Evolutionary conservation across 2,113 vertebrate species (phyloP).

Genomic region (Puntigrus tetrazona): DNA sequence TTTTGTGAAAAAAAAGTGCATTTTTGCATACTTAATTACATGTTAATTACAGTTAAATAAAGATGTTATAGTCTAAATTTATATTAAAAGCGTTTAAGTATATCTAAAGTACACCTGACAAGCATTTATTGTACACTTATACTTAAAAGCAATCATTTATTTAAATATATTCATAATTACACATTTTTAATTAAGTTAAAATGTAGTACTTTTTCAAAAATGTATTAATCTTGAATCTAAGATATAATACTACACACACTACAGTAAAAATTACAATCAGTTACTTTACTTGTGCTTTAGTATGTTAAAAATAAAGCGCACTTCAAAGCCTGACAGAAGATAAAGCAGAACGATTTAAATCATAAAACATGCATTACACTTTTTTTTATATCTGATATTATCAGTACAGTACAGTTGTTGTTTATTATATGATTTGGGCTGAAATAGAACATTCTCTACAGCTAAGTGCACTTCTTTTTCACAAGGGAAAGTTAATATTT

Average conservation of each 20-base stretch:
- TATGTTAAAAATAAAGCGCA: background rate
- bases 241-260: background rate
- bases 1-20: background rate
- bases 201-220: background rate
- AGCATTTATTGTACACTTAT: too few relatives aligned
- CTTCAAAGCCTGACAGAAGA: background rate
- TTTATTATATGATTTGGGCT: background rate
- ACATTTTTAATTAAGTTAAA: background rate
- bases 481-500: background rate
- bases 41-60: background rate
- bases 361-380: too few relatives aligned
- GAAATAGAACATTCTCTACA: background rate
- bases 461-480: background rate
- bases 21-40: background rate
- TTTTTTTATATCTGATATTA: too few relatives aligned
- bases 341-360: background rate
- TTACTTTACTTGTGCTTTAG: too few relatives aligned
- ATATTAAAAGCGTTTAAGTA: too few relatives aligned
- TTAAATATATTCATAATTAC: background rate
- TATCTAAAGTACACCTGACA: too few relatives aligned
- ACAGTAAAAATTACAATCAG: background rate
- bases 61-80: background rate
- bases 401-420: too few relatives aligned
- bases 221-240: background rate
- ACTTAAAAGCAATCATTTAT: too few relatives aligned